phyloP scores from a whole-genome alignment of 1,140 invertebrate species.

The Lasioglossum baleicum region DNA sequence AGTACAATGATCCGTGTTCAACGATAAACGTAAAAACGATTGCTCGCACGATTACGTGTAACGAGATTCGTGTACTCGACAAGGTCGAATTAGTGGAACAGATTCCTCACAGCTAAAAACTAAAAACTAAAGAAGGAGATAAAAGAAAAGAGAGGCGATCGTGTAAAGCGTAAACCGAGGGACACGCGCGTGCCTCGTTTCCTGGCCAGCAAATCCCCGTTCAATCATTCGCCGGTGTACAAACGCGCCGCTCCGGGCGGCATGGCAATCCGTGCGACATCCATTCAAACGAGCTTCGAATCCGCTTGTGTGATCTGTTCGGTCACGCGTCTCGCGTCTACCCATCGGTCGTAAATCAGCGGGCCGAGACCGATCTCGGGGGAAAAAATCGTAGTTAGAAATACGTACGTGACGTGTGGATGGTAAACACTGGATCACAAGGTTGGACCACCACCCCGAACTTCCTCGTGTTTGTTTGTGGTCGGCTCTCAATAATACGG shows the following conservation, averaged over 20 bases:
- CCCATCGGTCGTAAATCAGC: too few species aligned
- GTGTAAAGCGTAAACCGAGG: neutral
- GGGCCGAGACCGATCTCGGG: too few species aligned
- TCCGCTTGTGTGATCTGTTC: too few species aligned
- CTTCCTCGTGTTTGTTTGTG: slow-evolving; percentile 16
- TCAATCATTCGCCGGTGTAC: neutral
- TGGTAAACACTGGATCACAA: too few species aligned
- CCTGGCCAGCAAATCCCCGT: neutral
- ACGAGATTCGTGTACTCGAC: too few species aligned
- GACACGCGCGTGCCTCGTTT: neutral
- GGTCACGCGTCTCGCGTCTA: too few species aligned
- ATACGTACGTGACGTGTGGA: slow-evolving; percentile 1
- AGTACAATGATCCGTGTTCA: neutral
- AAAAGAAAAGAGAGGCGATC: too few species aligned
- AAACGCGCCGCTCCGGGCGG: too few species aligned
- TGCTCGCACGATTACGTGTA: slow-evolving; percentile 1
- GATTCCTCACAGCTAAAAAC: too few species aligned
- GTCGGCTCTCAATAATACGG: slow-evolving; percentile 2
- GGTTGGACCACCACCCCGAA: neutral
- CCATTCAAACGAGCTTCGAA: neutral
- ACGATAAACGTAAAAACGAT: neutral
- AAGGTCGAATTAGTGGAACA: too few species aligned
- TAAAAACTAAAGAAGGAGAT: too few species aligned
- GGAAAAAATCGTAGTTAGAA: too few species aligned
- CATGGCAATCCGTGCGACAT: neutral